Percentiles rank a stretch among this genome's conserved stretches.
phyloP scores from a whole-genome alignment of 2,113 vertebrate genomes.

The Jacana jacana region DNA sequence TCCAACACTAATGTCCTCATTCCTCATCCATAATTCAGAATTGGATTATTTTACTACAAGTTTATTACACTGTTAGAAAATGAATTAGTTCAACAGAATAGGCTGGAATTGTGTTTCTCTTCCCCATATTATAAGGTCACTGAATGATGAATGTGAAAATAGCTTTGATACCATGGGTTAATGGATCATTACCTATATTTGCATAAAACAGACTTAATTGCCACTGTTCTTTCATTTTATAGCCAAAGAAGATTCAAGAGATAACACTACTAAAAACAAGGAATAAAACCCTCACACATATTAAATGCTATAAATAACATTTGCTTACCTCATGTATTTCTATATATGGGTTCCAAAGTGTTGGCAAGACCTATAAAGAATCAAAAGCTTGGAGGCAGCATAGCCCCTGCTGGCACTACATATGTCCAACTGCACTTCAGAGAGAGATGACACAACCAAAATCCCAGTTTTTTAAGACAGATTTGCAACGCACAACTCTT shows the following conservation, averaged over 20 bases:
- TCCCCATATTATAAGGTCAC: neutral
- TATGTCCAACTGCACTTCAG: neutral
- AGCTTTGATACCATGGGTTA: neutral
- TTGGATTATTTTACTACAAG: neutral
- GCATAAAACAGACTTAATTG: neutral
- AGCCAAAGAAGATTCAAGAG: neutral
- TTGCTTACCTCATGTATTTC: neutral
- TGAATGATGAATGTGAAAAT: neutral
- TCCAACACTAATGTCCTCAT: neutral
- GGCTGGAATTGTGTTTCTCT: neutral
- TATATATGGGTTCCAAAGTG: neutral
- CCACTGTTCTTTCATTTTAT: neutral
- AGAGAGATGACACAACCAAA: neutral
- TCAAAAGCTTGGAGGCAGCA: neutral
- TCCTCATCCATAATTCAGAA: neutral
- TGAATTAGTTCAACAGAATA: neutral
- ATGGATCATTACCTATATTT: neutral
- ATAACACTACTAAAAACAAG: neutral
- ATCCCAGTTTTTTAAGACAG: neutral
- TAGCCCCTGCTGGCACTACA: neutral
- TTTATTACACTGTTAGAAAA: neutral
- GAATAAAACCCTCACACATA: neutral
- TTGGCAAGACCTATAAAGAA: neutral
- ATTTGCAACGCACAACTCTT: neutral
- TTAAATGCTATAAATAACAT: constrained; percentile 15